A percentile compares a stretch with the other conserved stretches of the same genome.
phyloP scores from a whole-genome alignment of 2,888 invertebrate species.

The Cremastinae sp. region DNA sequence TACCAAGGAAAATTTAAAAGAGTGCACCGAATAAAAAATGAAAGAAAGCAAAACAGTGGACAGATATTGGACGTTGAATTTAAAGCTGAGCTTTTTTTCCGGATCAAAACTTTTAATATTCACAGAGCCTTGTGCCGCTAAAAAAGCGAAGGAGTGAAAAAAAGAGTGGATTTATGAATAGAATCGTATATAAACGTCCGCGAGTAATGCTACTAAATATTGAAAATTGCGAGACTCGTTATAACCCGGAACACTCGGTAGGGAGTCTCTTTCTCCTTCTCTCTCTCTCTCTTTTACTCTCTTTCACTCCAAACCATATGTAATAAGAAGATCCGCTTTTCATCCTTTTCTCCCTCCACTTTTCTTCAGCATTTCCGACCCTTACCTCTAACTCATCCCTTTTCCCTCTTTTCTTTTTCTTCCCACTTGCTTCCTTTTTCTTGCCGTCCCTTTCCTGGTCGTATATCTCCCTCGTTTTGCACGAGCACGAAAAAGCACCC shows the following conservation, averaged over 20 bases:
- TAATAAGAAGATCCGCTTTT: constrained; percentile 63
- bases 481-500: constrained; percentile 53
- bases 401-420: constrained; percentile 13
- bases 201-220: constrained; percentile 65
- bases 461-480: constrained; percentile 49
- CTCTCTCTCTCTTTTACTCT: constrained; percentile 38
- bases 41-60: constrained; percentile 31
- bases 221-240: constrained; percentile 66
- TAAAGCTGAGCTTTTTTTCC: constrained; percentile 53
- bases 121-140: constrained; percentile 36
- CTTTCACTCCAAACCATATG: constrained; percentile 35
- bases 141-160: constrained; percentile 18
- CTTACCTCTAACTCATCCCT: constrained; percentile 49
- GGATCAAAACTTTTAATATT: constrained; percentile 59
- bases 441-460: constrained; percentile 14
- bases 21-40: constrained; percentile 24
- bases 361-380: constrained; percentile 27
- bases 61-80: constrained; percentile 45
- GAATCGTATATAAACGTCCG: constrained; percentile 26
- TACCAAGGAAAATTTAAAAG: background rate
- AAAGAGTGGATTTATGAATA: constrained; percentile 6
- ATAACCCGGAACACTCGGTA: constrained; percentile 52
- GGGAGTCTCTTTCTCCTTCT: constrained; percentile 27
- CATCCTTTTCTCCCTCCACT: constrained; percentile 39
- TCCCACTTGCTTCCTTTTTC: background rate